These are phyloP conservation scores for Sebastes iracundus DNA, from an alignment of 2,797 vertebrate genomes.

Conservation along the genomic window DNA sequence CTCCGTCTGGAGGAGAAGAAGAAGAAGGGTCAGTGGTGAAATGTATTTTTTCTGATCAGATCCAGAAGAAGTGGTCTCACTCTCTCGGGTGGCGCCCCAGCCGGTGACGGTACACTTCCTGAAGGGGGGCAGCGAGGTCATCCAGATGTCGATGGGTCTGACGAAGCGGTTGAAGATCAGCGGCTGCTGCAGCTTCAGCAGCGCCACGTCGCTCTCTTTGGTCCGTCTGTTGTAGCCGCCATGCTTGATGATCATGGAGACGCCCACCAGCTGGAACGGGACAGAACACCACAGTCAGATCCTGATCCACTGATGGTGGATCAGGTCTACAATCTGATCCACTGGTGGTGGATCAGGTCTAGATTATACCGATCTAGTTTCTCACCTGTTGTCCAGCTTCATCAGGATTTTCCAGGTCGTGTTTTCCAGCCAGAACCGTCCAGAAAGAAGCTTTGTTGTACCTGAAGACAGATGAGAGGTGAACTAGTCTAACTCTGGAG, in stretches of 20 bases:
- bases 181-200: slow-evolving; percentile 69
- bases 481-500: neutral
- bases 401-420: slow-evolving; percentile 62
- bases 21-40: too few species aligned
- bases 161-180: slow-evolving; percentile 69
- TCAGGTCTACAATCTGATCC: too few species aligned
- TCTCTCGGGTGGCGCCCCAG: slow-evolving; percentile 81
- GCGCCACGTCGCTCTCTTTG: slow-evolving; percentile 72
- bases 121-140: neutral
- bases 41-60: too few species aligned
- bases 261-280: slow-evolving; percentile 34
- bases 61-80: slow-evolving; percentile 50
- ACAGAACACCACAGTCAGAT: neutral
- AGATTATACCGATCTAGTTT: neutral
- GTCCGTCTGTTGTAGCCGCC: slow-evolving; percentile 54
- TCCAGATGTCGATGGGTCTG: slow-evolving; percentile 73
- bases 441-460: slow-evolving; percentile 67
- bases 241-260: slow-evolving; percentile 67
- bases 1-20: slow-evolving; percentile 63
- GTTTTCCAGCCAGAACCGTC: slow-evolving; percentile 76
- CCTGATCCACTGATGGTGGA: neutral
- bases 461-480: slow-evolving; percentile 43
- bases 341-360: neutral
- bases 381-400: slow-evolving; percentile 74
- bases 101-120: slow-evolving; percentile 77